Evolutionary conservation across 2,113 vertebrate species (phyloP).

Genomic region (Heterochromis multidens): DNA sequence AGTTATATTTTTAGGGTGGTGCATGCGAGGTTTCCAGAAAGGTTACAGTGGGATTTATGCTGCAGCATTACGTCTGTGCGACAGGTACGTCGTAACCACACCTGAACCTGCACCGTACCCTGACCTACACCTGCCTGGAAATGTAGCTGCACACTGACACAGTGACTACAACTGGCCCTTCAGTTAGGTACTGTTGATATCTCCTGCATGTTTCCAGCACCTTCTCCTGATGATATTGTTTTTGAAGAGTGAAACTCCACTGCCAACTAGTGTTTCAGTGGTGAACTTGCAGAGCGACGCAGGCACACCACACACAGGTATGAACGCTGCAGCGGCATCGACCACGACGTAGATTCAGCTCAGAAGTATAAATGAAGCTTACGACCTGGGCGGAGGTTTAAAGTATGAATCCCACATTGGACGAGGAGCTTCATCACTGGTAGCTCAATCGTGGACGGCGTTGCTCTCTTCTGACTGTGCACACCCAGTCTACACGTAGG

Average conservation of each 20-base stretch:
- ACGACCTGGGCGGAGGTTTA: no score
- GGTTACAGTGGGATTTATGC: neutral
- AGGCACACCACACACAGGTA: neutral
- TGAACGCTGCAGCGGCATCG: neutral
- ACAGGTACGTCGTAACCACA: neutral
- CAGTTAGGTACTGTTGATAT: no score
- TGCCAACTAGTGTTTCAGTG: neutral
- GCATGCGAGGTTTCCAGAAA: neutral
- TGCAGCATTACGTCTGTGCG: neutral
- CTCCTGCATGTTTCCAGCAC: neutral
- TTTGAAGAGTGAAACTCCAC: neutral
- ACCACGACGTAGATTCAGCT: neutral
- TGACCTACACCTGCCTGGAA: neutral
- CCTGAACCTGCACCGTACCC: neutral
- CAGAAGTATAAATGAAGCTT: no score
- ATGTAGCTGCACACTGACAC: no score
- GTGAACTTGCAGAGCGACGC: neutral
- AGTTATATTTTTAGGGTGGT: neutral
- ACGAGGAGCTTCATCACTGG: no score
- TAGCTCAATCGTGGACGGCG: no score
- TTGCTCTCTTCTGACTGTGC: no score
- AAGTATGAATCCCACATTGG: no score
- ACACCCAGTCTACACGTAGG: no score
- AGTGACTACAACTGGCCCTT: no score
- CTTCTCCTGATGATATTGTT: neutral